Conservation (phyloP, 2,113 vertebrate genomes). For the Ceratotherium simum region DNA sequence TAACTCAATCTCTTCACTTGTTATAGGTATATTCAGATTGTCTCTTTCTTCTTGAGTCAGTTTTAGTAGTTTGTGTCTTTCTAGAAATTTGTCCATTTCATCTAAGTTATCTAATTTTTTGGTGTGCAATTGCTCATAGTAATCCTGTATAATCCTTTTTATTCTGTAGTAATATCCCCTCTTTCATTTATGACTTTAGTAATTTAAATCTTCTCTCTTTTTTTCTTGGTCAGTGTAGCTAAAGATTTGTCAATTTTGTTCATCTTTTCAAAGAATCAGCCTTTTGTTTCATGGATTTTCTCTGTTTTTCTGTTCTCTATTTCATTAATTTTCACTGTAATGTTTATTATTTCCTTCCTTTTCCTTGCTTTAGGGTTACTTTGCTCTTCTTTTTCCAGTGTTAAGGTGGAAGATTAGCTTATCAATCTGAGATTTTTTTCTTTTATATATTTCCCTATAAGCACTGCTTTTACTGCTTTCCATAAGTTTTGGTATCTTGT, state of each 20-base stretch:
- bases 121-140: neutral
- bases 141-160: neutral
- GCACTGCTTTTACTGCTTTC: neutral
- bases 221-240: neutral
- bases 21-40: neutral
- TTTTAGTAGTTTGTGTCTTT: neutral
- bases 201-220: neutral
- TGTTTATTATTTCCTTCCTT: neutral
- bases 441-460: neutral
- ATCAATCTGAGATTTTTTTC: neutral
- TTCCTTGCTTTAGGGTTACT: neutral
- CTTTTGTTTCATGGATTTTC: neutral
- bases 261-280: neutral
- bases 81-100: neutral
- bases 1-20: conserved; percentile 4
- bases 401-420: neutral
- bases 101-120: neutral
- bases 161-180: neutral
- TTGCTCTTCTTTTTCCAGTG: neutral
- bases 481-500: neutral
- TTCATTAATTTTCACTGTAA: neutral
- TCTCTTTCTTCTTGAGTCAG: neutral
- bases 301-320: neutral
- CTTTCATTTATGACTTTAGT: neutral
- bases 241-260: neutral